Percentiles rank a stretch among this genome's conserved stretches.
These are phyloP conservation scores for Zaprionus davidi DNA, from an alignment of 1,140 invertebrate genomes.

Conservation along the genomic window DNA sequence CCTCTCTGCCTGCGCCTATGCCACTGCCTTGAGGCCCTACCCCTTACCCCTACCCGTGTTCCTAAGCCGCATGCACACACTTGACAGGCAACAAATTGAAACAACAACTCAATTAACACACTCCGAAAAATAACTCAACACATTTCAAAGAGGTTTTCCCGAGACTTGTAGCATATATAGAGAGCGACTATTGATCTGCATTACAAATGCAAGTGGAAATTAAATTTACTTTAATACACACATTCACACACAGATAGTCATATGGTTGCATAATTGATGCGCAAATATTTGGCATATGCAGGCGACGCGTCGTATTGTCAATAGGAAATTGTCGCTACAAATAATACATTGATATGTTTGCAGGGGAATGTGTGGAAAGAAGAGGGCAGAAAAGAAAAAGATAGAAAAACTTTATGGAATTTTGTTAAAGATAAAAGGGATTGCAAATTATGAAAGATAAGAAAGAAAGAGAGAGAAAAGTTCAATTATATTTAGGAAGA, in stretches of 20 bases:
- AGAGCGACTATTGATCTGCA: conserved; percentile 8
- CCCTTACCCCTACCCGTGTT: neutral
- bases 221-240: conserved; percentile 7
- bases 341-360: neutral
- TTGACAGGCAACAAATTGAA: conserved; percentile 40
- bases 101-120: conserved; percentile 62
- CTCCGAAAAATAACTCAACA: conserved; percentile 23
- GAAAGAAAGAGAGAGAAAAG: neutral
- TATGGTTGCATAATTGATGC: conserved; percentile 24
- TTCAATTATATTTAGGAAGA: too few relatives aligned
- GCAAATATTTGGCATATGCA: conserved; percentile 33
- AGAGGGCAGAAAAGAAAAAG: neutral
- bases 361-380: neutral
- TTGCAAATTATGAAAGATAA: neutral
- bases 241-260: neutral
- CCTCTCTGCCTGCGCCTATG: neutral
- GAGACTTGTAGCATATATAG: conserved; percentile 9
- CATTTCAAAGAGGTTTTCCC: conserved; percentile 4
- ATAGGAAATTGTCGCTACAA: neutral
- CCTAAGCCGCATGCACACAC: conserved; percentile 5
- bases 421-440: neutral
- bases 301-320: neutral
- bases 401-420: neutral
- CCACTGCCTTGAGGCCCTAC: neutral
- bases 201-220: conserved; percentile 15